A percentile compares a stretch with the other conserved stretches of the same genome.
phyloP scores from a whole-genome alignment of 2,113 vertebrate genomes.

The Pollachius pollachius region DNA sequence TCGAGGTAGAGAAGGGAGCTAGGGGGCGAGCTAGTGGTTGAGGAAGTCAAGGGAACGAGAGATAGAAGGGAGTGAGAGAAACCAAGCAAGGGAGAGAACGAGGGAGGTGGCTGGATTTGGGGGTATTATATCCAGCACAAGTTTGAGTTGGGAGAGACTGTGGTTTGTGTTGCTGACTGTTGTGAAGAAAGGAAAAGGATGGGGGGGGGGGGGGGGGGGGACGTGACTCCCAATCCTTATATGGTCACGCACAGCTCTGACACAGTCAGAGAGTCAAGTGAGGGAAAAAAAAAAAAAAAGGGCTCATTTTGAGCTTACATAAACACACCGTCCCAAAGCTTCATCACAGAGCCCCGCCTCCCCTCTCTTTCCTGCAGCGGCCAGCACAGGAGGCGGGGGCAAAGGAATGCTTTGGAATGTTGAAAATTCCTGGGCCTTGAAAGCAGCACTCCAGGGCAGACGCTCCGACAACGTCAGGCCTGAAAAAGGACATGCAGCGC shows the following conservation, averaged over 20 bases:
- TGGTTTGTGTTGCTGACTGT: constrained; percentile 30
- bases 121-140: too few species aligned
- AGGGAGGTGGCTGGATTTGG: too few species aligned
- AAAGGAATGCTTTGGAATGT: constrained; percentile 58
- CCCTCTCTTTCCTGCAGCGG: not conserved
- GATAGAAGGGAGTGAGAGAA: too few species aligned
- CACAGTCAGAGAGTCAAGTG: constrained; percentile 46
- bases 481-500: constrained; percentile 22
- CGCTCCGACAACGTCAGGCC: constrained; percentile 27
- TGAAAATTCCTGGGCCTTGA: constrained; percentile 58
- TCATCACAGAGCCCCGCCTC: constrained; percentile 6
- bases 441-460: constrained; percentile 12
- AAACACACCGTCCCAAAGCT: constrained; percentile 56
- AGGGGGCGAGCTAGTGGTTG: too few species aligned
- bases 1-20: not conserved
- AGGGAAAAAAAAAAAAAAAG: constrained; percentile 66
- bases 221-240: constrained; percentile 70
- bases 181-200: constrained; percentile 8
- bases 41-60: constrained; percentile 1
- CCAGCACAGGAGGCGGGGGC: constrained; percentile 5
- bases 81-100: too few species aligned
- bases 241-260: constrained; percentile 72
- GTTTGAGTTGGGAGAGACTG: constrained; percentile 3
- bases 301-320: constrained; percentile 68
- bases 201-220: not conserved